phyloP scores from a whole-genome alignment of 2,888 invertebrate species.

The Phyllotreta striolata region DNA sequence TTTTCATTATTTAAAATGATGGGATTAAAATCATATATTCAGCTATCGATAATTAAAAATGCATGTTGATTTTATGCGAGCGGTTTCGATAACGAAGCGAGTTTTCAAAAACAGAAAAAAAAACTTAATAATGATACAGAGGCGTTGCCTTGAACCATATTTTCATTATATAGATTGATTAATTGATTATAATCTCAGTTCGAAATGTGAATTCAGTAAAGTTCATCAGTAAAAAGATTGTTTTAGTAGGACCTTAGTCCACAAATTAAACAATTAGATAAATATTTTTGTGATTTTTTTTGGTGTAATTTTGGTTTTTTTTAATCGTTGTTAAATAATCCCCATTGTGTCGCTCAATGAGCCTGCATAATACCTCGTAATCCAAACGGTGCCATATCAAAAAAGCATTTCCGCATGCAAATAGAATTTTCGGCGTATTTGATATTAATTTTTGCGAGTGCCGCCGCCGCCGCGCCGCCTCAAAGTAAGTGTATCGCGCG shows the following conservation, averaged over 20 bases:
- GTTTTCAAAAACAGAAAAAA: constrained; percentile 4
- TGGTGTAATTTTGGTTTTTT: too few species aligned
- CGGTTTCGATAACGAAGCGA: constrained; percentile 14
- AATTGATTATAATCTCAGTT: too few species aligned
- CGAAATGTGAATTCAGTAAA: too few species aligned
- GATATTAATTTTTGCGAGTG: constrained; percentile 39
- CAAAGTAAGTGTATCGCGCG: constrained; percentile 38
- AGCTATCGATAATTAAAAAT: constrained; percentile 29
- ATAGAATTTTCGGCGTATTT: constrained; percentile 42
- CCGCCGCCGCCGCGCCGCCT: constrained; percentile 28
- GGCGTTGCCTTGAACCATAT: too few species aligned
- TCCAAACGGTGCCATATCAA: constrained; percentile 11
- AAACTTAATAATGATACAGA: not conserved
- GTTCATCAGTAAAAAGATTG: too few species aligned
- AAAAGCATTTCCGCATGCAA: constrained; percentile 36
- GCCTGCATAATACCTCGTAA: constrained; percentile 8
- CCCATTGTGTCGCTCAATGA: not conserved
- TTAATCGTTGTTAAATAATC: too few species aligned
- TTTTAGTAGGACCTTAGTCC: too few species aligned
- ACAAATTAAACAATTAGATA: too few species aligned
- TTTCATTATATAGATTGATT: too few species aligned
- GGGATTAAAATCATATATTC: constrained; percentile 29
- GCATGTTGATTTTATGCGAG: constrained; percentile 27
- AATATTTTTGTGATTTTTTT: too few species aligned
- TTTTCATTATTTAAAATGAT: constrained; percentile 34